Evolutionary conservation across 1,140 invertebrate genomes (phyloP).

Genomic region (Helicoverpa armigera): DNA sequence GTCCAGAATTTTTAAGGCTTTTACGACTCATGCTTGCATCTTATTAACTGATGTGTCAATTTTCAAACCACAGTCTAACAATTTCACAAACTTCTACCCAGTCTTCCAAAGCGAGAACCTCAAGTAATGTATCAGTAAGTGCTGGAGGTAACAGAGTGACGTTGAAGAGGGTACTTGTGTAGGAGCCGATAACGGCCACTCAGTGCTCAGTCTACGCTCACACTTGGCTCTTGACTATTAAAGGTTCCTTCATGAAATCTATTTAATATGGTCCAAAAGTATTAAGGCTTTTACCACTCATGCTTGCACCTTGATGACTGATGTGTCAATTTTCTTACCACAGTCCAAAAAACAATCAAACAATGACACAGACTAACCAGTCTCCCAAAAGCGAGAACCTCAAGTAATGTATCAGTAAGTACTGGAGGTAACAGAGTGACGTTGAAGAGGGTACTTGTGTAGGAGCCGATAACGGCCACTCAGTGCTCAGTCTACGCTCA

Average conservation of each 20-base stretch:
- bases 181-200: constrained; percentile 49
- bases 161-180: constrained; percentile 51
- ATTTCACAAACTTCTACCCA: too few species aligned
- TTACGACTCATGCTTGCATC: too few species aligned
- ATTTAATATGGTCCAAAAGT: too few species aligned
- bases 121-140: background rate
- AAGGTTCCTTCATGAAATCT: too few species aligned
- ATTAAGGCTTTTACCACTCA: too few species aligned
- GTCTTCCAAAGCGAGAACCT: too few species aligned
- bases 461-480: constrained; percentile 49
- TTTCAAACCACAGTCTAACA: too few species aligned
- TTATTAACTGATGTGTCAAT: too few species aligned
- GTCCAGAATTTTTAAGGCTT: too few species aligned
- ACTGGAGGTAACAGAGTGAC: constrained; percentile 40
- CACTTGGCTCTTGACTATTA: constrained; percentile 37
- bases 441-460: constrained; percentile 51
- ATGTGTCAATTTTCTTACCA: too few species aligned
- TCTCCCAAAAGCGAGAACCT: background rate
- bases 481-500: constrained; percentile 7
- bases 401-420: background rate
- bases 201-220: constrained; percentile 7
- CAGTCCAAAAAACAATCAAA: background rate
- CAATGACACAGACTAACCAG: background rate
- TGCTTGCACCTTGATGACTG: background rate
- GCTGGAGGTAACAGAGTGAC: constrained; percentile 39